Evolutionary conservation across 2,113 vertebrate species (phyloP).

Genomic region (Erinaceus europaeus): DNA sequence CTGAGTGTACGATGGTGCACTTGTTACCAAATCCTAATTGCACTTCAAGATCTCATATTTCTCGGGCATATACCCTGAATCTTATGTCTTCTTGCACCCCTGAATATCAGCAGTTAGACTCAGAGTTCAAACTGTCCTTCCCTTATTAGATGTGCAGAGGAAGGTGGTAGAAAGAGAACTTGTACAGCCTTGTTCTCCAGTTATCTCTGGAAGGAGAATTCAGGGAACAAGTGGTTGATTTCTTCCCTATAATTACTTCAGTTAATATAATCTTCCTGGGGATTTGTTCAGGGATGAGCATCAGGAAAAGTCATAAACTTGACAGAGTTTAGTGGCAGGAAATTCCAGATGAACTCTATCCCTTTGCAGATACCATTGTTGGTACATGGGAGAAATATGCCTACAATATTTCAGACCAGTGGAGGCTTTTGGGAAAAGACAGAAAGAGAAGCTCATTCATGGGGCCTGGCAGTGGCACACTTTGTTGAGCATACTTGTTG

Average conservation of each 20-base stretch:
- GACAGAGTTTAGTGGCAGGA: not conserved
- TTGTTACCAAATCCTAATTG: not conserved
- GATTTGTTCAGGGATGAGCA: not conserved
- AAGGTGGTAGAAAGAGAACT: not conserved
- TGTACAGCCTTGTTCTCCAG: not conserved
- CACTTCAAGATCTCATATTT: not conserved
- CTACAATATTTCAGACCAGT: not conserved
- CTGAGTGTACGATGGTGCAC: not conserved
- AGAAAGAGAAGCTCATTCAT: too few species aligned
- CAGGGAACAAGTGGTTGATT: not conserved
- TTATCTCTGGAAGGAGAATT: not conserved
- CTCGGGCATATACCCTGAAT: not conserved
- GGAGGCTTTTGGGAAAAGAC: too few species aligned
- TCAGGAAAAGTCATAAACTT: not conserved
- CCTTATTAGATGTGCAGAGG: fast-evolving
- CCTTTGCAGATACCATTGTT: fast-evolving
- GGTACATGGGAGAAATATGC: not conserved
- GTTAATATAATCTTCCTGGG: not conserved
- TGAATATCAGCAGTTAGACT: not conserved
- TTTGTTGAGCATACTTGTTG: too few species aligned
- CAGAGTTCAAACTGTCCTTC: not conserved
- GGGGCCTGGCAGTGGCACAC: too few species aligned
- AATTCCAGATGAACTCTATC: not conserved
- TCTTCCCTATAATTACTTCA: not conserved
- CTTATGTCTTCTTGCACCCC: not conserved